Conservation (phyloP, 2,113 vertebrate genomes). For the Anoplopoma fimbria region DNA sequence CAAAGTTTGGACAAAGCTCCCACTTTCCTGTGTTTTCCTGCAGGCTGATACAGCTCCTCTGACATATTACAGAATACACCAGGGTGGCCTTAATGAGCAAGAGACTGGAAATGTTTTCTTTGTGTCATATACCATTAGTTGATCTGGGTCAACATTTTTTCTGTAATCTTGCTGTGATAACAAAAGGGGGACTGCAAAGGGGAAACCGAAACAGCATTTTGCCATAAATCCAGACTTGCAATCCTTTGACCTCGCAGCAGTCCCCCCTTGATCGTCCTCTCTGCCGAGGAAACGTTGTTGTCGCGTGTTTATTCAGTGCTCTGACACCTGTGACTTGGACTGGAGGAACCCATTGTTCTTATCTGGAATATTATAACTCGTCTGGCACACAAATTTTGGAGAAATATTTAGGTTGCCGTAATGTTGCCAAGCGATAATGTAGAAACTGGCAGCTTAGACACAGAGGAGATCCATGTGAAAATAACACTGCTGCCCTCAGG, state of each 20-base stretch:
- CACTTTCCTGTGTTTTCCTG: slow-evolving; percentile 4
- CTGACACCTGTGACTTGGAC: slow-evolving; percentile 70
- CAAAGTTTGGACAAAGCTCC: not conserved
- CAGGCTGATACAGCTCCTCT: slow-evolving; percentile 4
- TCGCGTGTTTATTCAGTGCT: slow-evolving; percentile 70
- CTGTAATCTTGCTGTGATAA: slow-evolving; percentile 73
- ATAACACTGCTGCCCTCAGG: slow-evolving; percentile 37
- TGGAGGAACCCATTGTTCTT: slow-evolving; percentile 66
- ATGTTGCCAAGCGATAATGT: slow-evolving; percentile 47
- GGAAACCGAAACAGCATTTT: slow-evolving; percentile 51
- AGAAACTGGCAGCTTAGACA: slow-evolving; percentile 43
- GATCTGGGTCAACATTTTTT: slow-evolving; percentile 77
- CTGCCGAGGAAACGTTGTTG: slow-evolving; percentile 53
- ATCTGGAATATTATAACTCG: slow-evolving; percentile 58
- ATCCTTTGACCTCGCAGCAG: slow-evolving; percentile 43
- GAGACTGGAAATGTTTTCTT: slow-evolving; percentile 76
- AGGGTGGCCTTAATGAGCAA: slow-evolving; percentile 67
- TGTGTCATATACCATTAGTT: slow-evolving; percentile 72
- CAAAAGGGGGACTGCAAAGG: slow-evolving; percentile 57
- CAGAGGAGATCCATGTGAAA: slow-evolving; percentile 53
- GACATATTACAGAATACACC: slow-evolving; percentile 37
- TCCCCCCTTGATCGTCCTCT: slow-evolving; percentile 33
- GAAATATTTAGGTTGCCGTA: slow-evolving; percentile 72
- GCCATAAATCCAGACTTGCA: slow-evolving; percentile 64
- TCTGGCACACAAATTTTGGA: slow-evolving; percentile 45